Base-by-base conservation (phyloP, 1,140 invertebrate genomes). In the Camponotus pennsylvanicus region DNA sequence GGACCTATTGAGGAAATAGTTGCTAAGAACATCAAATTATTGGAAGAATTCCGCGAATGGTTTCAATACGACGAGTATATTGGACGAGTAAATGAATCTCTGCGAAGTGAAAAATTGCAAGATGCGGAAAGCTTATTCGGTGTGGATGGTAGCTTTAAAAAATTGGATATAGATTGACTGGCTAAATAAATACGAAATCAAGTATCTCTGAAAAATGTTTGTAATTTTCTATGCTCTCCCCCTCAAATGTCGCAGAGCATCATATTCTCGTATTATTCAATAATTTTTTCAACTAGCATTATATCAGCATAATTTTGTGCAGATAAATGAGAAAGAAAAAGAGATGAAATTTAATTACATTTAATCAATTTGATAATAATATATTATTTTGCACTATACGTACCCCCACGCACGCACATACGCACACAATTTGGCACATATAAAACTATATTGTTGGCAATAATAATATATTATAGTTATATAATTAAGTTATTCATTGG, bases 101-200 rank as follows among this genome's bases (percentile, higher is more conserved):
- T 96, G 66, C 92, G 97, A 63, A 95, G 96, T 0, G 97, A 96
- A 0, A 97, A 97, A 90, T 96, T 96, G 2, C 97, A 97, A 92
- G 96, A 95, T 52, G 95, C 95, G 1, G 94, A 95, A 0, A 96
- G 96, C 77, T 93, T 97, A 3, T 97, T 97, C 88, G 96, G 97
- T 15, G 95, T 97, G 1, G 96, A 97, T 88, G 97, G 97, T 1
- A 97, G 96, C 21, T 97, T 97, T 88, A 97, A 97, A 91, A 97
- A 97, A 90, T 91, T 97, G 27, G 96, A 97, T 69, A 95, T 97
- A 49, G 97, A 97, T 95, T 97, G 18, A 85, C 59, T 11, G 27
- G 9, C 27, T 27, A 13, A 49, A 64, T 69, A 37, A 64, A 66
- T 34, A 66, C 7, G 15, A 63, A 27, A 34, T 40, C 8, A 66